Conservation (phyloP, 2,797 vertebrate species). For the Geotrypetes seraphini region DNA sequence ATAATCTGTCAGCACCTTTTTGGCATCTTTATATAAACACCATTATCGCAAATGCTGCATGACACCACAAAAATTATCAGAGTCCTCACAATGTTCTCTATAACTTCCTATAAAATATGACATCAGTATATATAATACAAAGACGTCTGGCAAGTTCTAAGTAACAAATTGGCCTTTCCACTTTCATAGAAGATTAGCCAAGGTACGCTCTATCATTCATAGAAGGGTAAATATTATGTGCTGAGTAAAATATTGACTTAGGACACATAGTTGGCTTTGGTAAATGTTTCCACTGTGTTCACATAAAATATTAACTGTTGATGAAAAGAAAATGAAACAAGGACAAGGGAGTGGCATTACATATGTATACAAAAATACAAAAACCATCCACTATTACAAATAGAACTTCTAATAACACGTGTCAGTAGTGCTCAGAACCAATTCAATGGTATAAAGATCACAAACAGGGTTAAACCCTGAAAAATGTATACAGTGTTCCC, state of each 20-base stretch:
- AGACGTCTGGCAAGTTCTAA: conserved; percentile 26
- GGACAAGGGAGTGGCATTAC: background rate
- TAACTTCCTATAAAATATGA: conserved; percentile 26
- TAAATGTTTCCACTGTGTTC: conserved; percentile 10
- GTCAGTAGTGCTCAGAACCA: too few species aligned
- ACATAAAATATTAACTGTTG: conserved; percentile 31
- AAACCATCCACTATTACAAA: too few species aligned
- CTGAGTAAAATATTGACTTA: conserved; percentile 19
- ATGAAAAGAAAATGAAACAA: conserved; percentile 25
- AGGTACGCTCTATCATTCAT: background rate
- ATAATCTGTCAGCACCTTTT: conserved; percentile 55
- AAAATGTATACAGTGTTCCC: too few species aligned
- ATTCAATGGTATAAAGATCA: too few species aligned
- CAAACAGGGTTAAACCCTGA: too few species aligned
- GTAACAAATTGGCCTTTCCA: conserved; percentile 1
- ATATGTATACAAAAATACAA: too few species aligned
- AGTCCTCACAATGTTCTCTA: conserved; percentile 26
- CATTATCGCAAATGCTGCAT: conserved; percentile 50
- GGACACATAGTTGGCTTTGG: conserved; percentile 18
- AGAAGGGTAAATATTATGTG: conserved; percentile 31
- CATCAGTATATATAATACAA: conserved; percentile 2
- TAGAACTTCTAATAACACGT: too few species aligned
- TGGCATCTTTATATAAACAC: conserved; percentile 52
- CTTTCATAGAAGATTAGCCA: conserved; percentile 22
- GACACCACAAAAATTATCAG: conserved; percentile 46